phyloP scores from a whole-genome alignment of 1,140 invertebrate species.

The Bombus polaris region DNA sequence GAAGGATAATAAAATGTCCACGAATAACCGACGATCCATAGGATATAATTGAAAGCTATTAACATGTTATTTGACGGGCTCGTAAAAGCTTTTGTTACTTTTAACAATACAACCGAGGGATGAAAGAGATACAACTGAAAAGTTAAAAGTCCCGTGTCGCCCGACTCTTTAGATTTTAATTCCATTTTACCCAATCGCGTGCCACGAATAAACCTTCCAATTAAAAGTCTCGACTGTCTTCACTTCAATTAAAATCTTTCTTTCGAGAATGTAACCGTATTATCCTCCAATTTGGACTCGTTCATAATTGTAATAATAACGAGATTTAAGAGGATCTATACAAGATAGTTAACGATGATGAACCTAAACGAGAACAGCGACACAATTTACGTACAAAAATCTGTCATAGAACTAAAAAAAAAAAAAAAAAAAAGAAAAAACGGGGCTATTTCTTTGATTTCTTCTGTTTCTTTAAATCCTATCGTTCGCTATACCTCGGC shows the following conservation, averaged over 20 bases:
- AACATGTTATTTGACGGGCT: not conserved
- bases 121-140: conserved; percentile 1
- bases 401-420: not conserved
- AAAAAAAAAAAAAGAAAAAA: too few relatives aligned
- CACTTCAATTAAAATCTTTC: conserved; percentile 42
- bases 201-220: conserved; percentile 1
- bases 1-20: not conserved
- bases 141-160: conserved; percentile 29
- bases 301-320: conserved; percentile 17
- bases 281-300: not conserved
- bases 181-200: conserved; percentile 24
- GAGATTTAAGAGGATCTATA: conserved; percentile 7
- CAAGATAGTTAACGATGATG: not conserved
- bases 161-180: conserved; percentile 33
- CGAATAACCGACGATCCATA: not conserved
- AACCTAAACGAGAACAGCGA: not conserved
- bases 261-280: not conserved
- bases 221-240: conserved; percentile 11
- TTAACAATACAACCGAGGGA: not conserved
- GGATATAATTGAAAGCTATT: conserved; percentile 25
- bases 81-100: not conserved
- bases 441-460: not conserved
- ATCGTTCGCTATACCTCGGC: not conserved
- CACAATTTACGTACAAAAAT: not conserved
- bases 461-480: not conserved